phyloP scores from a whole-genome alignment of 2,888 invertebrate genomes.

The Apamea monoglypha region DNA sequence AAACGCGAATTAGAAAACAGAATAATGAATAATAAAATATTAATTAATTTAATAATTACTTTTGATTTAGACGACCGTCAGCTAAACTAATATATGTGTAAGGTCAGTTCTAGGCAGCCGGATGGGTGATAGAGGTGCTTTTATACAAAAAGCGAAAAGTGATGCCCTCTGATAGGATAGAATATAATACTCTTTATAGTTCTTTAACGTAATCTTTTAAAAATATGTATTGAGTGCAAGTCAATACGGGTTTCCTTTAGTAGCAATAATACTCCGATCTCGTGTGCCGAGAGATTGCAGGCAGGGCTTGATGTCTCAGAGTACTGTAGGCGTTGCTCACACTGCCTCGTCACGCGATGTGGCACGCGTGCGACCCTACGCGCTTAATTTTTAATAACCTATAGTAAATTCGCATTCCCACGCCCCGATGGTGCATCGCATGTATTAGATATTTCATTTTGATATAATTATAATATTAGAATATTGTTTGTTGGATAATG shows the following conservation, averaged over 20 bases:
- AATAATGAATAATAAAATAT: too few relatives aligned
- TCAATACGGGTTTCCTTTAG: neutral
- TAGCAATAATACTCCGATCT: neutral
- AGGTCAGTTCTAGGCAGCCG: neutral
- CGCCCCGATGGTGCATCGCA: too few relatives aligned
- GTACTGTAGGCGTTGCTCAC: neutral
- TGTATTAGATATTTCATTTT: too few relatives aligned
- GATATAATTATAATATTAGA: too few relatives aligned
- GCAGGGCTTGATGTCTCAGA: neutral
- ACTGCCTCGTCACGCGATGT: neutral
- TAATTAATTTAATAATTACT: neutral
- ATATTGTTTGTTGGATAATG: too few relatives aligned
- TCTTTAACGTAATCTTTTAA: neutral
- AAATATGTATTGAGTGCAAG: neutral
- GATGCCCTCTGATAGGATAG: neutral
- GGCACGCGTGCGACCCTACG: neutral
- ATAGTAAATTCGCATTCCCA: too few relatives aligned
- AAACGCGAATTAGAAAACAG: neutral
- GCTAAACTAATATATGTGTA: neutral
- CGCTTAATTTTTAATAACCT: neutral
- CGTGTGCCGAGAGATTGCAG: neutral
- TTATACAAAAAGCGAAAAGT: neutral
- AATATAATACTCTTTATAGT: neutral
- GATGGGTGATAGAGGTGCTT: neutral
- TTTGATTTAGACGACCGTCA: neutral